A percentile compares a stretch with the other conserved stretches of the same genome.
phyloP scores from a whole-genome alignment of 2,797 vertebrate species.

The Neopelma chrysocephalum region DNA sequence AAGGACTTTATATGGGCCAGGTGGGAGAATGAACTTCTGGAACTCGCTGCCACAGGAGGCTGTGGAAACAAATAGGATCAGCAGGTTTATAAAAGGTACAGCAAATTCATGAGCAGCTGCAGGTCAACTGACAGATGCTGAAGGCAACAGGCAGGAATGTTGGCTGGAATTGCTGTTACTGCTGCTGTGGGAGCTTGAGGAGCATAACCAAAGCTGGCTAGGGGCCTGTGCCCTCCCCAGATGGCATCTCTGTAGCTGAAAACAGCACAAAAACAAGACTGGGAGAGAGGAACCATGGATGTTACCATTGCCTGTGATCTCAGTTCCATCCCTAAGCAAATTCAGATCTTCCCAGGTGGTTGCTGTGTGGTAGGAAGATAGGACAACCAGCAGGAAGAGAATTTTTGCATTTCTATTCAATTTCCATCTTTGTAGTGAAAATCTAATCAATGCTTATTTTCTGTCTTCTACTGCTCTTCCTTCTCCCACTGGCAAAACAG shows the following conservation, averaged over 20 bases:
- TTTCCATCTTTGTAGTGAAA: not conserved
- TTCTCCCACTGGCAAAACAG: not conserved
- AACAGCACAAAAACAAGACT: not conserved
- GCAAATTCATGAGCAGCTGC: not conserved
- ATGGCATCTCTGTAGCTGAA: not conserved
- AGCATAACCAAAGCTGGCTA: not conserved
- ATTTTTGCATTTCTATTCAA: not conserved
- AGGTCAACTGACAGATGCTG: not conserved
- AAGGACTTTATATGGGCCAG: not conserved
- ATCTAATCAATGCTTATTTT: not conserved
- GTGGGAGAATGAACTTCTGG: constrained; percentile 25
- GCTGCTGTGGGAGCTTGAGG: not conserved
- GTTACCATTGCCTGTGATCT: not conserved
- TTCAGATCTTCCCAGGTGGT: not conserved
- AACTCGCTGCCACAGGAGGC: not conserved
- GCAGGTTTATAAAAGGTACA: constrained; percentile 29
- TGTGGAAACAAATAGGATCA: constrained; percentile 14
- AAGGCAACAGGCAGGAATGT: not conserved
- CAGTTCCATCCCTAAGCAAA: not conserved
- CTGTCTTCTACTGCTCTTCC: not conserved
- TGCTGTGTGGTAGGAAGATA: not conserved
- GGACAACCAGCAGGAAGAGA: not conserved
- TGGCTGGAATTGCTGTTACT: not conserved
- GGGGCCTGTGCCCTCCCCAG: not conserved
- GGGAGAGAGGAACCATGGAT: not conserved